phyloP scores from a whole-genome alignment of 2,888 invertebrate genomes.

The Nemotelus pantherinus region DNA sequence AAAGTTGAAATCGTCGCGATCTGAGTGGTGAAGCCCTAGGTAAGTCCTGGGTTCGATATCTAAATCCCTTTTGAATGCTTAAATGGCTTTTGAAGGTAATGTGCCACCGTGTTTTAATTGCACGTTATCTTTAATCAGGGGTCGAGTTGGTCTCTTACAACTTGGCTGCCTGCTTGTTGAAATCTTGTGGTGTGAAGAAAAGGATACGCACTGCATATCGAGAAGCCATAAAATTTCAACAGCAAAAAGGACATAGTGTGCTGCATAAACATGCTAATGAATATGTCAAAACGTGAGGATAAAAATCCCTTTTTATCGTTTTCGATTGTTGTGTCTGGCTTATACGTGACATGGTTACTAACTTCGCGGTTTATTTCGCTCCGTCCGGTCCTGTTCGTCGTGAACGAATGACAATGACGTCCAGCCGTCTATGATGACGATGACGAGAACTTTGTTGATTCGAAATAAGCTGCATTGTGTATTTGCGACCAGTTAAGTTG shows the following conservation, averaged over 20 bases:
- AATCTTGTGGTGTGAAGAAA: conserved; percentile 25
- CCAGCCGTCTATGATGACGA: not conserved
- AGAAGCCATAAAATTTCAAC: conserved; percentile 52
- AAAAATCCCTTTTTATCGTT: conserved; percentile 55
- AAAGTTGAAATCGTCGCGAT: conserved; percentile 15
- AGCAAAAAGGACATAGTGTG: conserved; percentile 55
- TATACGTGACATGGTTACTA: conserved; percentile 51
- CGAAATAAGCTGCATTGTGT: not conserved
- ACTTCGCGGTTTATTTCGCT: conserved; percentile 50
- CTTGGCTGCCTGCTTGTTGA: conserved; percentile 36
- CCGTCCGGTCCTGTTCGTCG: not conserved
- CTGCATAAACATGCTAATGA: conserved; percentile 56
- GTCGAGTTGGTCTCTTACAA: conserved; percentile 24
- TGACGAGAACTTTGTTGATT: conserved; percentile 2
- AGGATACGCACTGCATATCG: conserved; percentile 31
- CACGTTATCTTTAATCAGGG: conserved; percentile 52
- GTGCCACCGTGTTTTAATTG: conserved; percentile 52
- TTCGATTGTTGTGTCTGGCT: conserved; percentile 52
- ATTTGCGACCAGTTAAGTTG: conserved; percentile 38
- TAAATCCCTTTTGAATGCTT: not conserved
- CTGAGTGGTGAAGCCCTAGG: not conserved
- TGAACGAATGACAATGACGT: not conserved
- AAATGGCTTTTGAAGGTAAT: conserved; percentile 38
- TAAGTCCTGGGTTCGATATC: too few relatives aligned
- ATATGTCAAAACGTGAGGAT: conserved; percentile 56